Evolutionary conservation across 2,113 vertebrate genomes (phyloP).

Genomic region (Mus spicilegus): DNA sequence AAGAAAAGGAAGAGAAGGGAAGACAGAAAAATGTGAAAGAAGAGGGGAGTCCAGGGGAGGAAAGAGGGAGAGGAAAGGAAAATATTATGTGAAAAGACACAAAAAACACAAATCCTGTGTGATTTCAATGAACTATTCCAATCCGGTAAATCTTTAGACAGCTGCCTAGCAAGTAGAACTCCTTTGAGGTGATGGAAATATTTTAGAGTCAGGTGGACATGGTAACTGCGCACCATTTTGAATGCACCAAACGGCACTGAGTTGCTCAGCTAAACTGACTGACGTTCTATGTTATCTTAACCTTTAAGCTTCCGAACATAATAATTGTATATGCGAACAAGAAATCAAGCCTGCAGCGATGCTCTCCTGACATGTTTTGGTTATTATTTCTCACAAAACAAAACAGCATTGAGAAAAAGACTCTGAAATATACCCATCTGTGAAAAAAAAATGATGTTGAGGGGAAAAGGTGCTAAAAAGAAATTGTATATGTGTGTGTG

Average conservation of each 20-base stretch:
- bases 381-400: slow-evolving; percentile 49
- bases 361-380: not conserved
- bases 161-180: not conserved
- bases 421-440: not conserved
- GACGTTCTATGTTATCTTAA: not conserved
- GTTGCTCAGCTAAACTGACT: not conserved
- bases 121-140: not conserved
- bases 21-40: not conserved
- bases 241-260: not conserved
- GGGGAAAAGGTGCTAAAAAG: not conserved
- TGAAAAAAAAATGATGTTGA: not conserved
- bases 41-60: not conserved
- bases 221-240: not conserved
- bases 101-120: not conserved
- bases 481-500: too few species aligned
- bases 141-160: not conserved
- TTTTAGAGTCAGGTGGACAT: not conserved
- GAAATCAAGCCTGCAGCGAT: not conserved
- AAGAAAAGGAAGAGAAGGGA: not conserved
- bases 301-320: not conserved
- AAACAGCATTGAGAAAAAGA: slow-evolving; percentile 44
- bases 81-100: not conserved
- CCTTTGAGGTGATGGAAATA: not conserved
- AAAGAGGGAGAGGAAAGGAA: not conserved
- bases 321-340: not conserved